phyloP scores from a whole-genome alignment of 2,888 invertebrate species.

The Hyppa rectilinea region DNA sequence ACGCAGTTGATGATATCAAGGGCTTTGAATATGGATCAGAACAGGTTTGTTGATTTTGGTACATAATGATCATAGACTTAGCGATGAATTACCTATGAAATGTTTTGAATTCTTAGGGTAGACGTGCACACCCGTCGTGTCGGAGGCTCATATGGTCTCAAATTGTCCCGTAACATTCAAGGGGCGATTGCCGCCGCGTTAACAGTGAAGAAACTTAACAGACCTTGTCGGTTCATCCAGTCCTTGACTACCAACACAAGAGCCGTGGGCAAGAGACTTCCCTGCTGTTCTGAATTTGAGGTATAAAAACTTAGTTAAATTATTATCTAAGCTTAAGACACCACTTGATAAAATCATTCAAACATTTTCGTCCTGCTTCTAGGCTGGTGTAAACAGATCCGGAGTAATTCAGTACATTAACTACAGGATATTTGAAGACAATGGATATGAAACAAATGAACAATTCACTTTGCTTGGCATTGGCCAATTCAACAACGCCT shows the following conservation, averaged over 20 bases:
- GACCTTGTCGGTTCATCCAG: slow-evolving; percentile 92
- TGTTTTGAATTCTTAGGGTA: slow-evolving; percentile 85
- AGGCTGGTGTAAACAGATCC: slow-evolving; percentile 72
- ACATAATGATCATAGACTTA: neutral
- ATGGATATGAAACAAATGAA: slow-evolving; percentile 82
- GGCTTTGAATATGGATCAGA: slow-evolving; percentile 89
- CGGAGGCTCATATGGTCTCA: slow-evolving; percentile 92
- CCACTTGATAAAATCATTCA: neutral
- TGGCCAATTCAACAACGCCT: slow-evolving; percentile 71
- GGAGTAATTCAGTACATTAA: slow-evolving; percentile 89
- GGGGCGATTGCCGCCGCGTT: slow-evolving; percentile 92
- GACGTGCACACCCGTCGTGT: slow-evolving; percentile 88
- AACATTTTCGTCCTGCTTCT: neutral
- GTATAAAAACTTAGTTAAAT: slow-evolving; percentile 61
- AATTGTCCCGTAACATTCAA: slow-evolving; percentile 91
- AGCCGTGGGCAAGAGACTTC: slow-evolving; percentile 89
- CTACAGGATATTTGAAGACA: slow-evolving; percentile 85
- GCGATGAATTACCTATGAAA: neutral
- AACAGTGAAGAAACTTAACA: slow-evolving; percentile 90
- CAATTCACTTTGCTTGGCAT: slow-evolving; percentile 53
- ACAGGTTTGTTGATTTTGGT: slow-evolving; percentile 85
- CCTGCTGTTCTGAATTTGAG: slow-evolving; percentile 87
- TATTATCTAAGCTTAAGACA: no score
- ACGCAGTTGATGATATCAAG: slow-evolving; percentile 89
- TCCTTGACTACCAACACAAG: slow-evolving; percentile 92